These are phyloP conservation scores for Gopherus flavomarginatus DNA, from an alignment of 2,113 vertebrate genomes.

Conservation along the genomic window DNA sequence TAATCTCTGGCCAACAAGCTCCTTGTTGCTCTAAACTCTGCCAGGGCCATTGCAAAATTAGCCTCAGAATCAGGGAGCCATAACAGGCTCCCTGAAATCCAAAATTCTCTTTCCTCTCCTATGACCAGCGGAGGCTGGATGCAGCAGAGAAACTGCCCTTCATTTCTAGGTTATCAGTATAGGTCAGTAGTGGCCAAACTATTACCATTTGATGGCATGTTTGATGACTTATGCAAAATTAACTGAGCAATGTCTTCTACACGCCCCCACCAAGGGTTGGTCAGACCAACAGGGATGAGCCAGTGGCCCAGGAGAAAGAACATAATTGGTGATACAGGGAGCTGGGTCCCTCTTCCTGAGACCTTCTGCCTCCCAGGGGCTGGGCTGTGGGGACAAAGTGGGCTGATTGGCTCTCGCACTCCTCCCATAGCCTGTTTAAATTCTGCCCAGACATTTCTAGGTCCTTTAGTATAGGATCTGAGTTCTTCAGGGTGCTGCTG, in stretches of 20 bases:
- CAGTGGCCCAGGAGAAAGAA: not conserved
- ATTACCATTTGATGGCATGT: not conserved
- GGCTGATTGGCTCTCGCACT: not conserved
- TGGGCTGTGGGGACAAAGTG: not conserved
- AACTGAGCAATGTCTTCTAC: not conserved
- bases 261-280: not conserved
- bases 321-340: not conserved
- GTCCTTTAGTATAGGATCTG: not conserved
- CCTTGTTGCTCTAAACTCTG: not conserved
- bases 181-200: not conserved
- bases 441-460: not conserved
- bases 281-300: not conserved
- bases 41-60: not conserved
- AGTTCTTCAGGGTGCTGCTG: not conserved
- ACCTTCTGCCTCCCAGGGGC: not conserved
- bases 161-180: not conserved
- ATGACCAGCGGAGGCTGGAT: not conserved
- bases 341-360: not conserved
- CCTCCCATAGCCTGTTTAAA: rapidly evolving
- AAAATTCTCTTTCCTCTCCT: not conserved
- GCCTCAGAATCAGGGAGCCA: not conserved
- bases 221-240: not conserved
- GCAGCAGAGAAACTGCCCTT: not conserved
- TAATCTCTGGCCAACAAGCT: not conserved
- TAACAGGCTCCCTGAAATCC: not conserved